Base-by-base conservation (phyloP, 53 echinoderm and acorn worm genomes). In the Hippasteria phrygiana region DNA sequence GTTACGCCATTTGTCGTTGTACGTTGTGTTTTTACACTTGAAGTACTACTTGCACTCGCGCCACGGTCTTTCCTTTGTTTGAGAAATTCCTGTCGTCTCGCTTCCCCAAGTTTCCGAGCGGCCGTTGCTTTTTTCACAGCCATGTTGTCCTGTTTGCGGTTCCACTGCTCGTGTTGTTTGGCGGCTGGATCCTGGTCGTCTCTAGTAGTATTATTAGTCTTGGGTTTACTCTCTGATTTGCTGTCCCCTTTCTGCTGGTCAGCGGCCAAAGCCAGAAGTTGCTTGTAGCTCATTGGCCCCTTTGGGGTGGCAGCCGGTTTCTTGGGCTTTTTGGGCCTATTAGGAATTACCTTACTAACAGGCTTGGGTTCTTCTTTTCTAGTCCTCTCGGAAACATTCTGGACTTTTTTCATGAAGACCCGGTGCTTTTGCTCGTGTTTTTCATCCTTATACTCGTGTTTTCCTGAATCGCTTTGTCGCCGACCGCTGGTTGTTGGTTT, bases 221-320 rank as follows among this genome's bases (percentile, higher is more conserved):
- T 46, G 7, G 75, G 24, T 55, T 73, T 87, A n/a, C 12, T 50
- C 10, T 39, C 75, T 0, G 74, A 0, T 9, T 50, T 18, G 53
- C 55, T 33, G 29, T 77, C 72, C 26, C 84, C 87, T 2, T 90
- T 83, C 72, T 92, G 88, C 47, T 88, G 80, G 64, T 91, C 46
- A 34, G 83, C 91, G 11, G 95, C 95, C 71, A 95, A 88, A 32
- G 91, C 89, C 91, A 95, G 46, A 4, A 95, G 78, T 65, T 95
- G 91, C 29, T 93, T 72, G 59, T 83, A 95, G 85, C 90, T 92
- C 88, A 95, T 88, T 31, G 95, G 95, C 41, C 88, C 89, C 74
- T 93, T 93, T 18, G 81, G 53, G 29, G 43, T 38, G 22, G 77
- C 55, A 35, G 75, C 62, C 1, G 75, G 33, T 70, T 93, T 94